Base-by-base conservation (phyloP, 1,140 invertebrate species). In the Drosophila rhopaloa region DNA sequence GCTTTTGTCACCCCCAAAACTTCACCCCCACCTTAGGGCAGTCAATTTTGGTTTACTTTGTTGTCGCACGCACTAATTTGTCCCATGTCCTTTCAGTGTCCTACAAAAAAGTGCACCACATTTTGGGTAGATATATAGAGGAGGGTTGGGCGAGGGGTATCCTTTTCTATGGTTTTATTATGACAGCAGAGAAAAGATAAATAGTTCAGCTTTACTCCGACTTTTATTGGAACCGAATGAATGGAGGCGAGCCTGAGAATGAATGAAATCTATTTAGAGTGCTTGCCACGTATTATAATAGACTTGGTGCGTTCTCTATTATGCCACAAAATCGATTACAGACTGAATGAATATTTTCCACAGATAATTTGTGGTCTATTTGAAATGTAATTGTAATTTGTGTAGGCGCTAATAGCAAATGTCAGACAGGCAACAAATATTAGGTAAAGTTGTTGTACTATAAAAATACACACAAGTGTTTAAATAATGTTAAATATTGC, bases 31-130 rank as follows among this genome's bases (percentile, higher is more conserved):
- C 16, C 35, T 11, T 9, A 29, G 29, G 54, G 47, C 62, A 68
- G 58, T 60, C 71, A 60, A 82, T 66, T 82, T 62, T 73, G 60
- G 65, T 77, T 82, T 82, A 81, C 74, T 81, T 74, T 74, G 74
- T 78, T 50, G 74, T 50, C 67, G 80, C 79, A 81, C 79, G 79
- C 79, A 81, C 79, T 81, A 81, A 82, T 81, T 81, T 82, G 79
- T 82, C 74, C 55, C 79, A 82, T 81, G 79, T 81, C 79, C 79
- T 81, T 81, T 81, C 79, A 78, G 46, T 81, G 79, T 82, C 79
- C 79, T 81, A 81, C 79, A 82, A 81, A 71, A 43, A 79, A 80
- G 41, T 81, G 79, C 79, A 81, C 47, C 78, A 65, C 65, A 59
- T 63, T 76, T 78, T 57, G 35, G 14, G 46, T 38, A 38, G 37